phyloP scores from a whole-genome alignment of 2,113 vertebrate species.

The Pterocles gutturalis region DNA sequence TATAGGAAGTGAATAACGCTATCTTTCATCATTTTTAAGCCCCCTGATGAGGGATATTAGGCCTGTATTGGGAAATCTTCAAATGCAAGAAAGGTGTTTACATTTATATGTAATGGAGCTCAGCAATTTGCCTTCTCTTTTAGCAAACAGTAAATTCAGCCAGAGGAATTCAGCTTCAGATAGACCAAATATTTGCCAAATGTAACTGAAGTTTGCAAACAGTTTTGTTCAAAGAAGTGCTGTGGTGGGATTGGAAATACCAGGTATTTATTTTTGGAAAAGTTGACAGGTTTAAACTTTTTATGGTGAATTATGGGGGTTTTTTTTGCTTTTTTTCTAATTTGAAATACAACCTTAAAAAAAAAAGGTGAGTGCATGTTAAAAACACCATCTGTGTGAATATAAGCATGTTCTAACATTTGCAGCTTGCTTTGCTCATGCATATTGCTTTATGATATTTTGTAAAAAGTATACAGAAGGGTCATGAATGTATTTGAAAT shows the following conservation, averaged over 20 bases:
- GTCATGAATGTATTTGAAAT: not conserved
- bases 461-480: not conserved
- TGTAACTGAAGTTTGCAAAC: not conserved
- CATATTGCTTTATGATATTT: not conserved
- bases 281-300: fast-evolving
- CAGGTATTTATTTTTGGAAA: not conserved
- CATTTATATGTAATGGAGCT: not conserved
- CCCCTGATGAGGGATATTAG: not conserved
- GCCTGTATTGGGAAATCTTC: not conserved
- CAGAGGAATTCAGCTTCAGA: not conserved
- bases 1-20: not conserved
- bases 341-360: not conserved
- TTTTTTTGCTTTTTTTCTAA: not conserved
- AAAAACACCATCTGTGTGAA: not conserved
- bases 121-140: not conserved
- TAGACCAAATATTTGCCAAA: not conserved
- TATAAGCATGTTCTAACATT: not conserved
- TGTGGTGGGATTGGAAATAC: fast-evolving
- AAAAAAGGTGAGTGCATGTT: not conserved
- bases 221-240: not conserved
- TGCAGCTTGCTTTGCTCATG: not conserved
- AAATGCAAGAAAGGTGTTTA: not conserved
- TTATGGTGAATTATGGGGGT: not conserved
- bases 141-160: not conserved
- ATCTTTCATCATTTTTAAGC: not conserved